A percentile compares a stretch with the other conserved stretches of the same genome.
Evolutionary conservation across 2,113 vertebrate species (phyloP).

Genomic region (Myotis brandtii): DNA sequence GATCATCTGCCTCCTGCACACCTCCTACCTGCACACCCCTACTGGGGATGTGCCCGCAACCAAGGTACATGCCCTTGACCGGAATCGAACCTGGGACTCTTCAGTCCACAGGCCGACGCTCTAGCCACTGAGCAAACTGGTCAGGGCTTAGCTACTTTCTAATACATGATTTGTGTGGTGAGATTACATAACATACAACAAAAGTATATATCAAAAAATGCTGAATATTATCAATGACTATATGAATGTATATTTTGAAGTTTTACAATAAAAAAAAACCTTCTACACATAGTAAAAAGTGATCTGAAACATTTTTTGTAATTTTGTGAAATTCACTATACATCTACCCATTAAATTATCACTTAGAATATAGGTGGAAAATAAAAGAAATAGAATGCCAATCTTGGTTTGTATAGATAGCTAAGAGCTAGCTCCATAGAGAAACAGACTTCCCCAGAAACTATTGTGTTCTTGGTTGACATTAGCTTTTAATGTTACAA

Average conservation of each 20-base stretch:
- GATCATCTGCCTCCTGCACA: too few relatives aligned
- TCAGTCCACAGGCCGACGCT: too few relatives aligned
- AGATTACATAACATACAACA: background rate
- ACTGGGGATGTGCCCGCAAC: too few relatives aligned
- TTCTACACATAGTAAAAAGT: background rate
- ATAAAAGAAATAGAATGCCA: background rate
- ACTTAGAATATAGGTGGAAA: background rate
- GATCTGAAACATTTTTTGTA: constrained; percentile 16
- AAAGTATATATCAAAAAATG: background rate
- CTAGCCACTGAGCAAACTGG: too few relatives aligned
- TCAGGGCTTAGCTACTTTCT: background rate
- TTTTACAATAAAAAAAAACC: background rate
- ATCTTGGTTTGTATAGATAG: background rate
- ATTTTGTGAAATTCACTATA: constrained; percentile 8
- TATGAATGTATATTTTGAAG: constrained; percentile 8
- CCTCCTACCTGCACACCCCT: too few relatives aligned
- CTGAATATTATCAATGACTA: background rate
- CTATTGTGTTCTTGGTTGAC: background rate
- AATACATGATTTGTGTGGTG: background rate
- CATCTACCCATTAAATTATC: background rate
- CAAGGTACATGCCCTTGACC: too few relatives aligned
- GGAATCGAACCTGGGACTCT: too few relatives aligned
- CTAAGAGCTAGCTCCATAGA: background rate
- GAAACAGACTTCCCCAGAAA: constrained; percentile 43
- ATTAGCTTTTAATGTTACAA: background rate